Conservation (phyloP, 2,888 invertebrate genomes). For the Ophonus ardosiacus region DNA sequence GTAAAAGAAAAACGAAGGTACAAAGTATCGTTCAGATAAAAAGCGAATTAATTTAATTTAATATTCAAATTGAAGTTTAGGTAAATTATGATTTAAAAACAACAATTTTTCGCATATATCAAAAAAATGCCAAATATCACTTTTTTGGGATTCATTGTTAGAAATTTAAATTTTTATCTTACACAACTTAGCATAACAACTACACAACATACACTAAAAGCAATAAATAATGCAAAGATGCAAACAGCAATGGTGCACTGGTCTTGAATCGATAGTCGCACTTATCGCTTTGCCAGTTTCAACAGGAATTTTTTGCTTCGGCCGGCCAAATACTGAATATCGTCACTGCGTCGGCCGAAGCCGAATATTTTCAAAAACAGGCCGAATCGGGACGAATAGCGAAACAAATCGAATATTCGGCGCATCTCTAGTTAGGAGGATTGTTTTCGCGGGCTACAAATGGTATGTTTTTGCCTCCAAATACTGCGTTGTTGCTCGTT, state of each 20-base stretch:
- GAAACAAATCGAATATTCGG: background rate
- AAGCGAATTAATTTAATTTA: no score
- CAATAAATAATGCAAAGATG: no score
- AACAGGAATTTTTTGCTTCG: slow-evolving; percentile 8
- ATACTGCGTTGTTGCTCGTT: no score
- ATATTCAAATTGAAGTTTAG: no score
- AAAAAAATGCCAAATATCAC: no score
- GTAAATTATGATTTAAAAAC: no score
- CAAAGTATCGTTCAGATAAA: no score
- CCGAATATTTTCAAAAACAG: slow-evolving; percentile 3
- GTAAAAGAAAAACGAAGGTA: no score
- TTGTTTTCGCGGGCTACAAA: no score
- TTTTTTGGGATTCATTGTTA: background rate
- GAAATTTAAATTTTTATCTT: background rate
- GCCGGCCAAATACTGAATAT: slow-evolving; percentile 5
- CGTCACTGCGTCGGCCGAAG: background rate
- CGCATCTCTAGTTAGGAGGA: background rate
- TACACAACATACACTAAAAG: background rate
- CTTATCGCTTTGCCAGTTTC: background rate
- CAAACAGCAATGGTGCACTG: background rate
- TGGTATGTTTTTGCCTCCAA: no score
- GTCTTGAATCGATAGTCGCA: background rate
- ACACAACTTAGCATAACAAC: background rate
- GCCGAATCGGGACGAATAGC: background rate
- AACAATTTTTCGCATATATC: no score